Evolutionary conservation across 2,888 invertebrate species (phyloP), one percentile per base, ranked within the genome.

Genomic region (Perithous albicinctus): DNA sequence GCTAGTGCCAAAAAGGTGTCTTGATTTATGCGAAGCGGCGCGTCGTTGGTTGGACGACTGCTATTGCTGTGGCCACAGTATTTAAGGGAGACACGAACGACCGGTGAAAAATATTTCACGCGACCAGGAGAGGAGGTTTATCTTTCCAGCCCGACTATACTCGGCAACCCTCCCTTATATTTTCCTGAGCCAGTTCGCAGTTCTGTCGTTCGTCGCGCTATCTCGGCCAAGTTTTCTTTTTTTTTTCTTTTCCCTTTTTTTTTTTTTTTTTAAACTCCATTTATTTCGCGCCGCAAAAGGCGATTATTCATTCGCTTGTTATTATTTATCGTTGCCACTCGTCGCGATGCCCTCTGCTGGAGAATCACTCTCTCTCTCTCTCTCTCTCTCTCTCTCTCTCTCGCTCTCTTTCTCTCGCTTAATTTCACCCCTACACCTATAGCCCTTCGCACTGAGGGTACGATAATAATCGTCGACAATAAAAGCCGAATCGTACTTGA

Each of bases 401-500:
- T 38, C 20, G 20, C 63, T 15, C 64, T 41, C 59, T 26, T 41
- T 74, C 32, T 51, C 67, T 20, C 41, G 81, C 84, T 88, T 87
- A 87, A 87, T 86, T 86, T 87, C 86, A 85, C 51, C 43, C 56
- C 59, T 67, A 66, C 38, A 63, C 63, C 38, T 73, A 82, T 73
- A 82, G 46, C 23, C 51, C n/a, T 23, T 15, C 54, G n/a, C 3
- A n/a, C n/a, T 8, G 59, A 66, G 64, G 81, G 63, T 59, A 59
- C 56, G 48, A 77, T 87, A 89, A 89, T 90, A 90, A 91, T 91
- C 89, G 87, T 82, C 86, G 88, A 90, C 89, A 89, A 90, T 90
- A 89, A 91, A 90, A 87, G 88, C 75, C 88, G 88, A 90, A 89
- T 89, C 88, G 90, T 86, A 89, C 89, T 91, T 90, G 91, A 92